Conservation (phyloP, 2,888 invertebrate genomes). For the Ornithoptera alexandrae region DNA sequence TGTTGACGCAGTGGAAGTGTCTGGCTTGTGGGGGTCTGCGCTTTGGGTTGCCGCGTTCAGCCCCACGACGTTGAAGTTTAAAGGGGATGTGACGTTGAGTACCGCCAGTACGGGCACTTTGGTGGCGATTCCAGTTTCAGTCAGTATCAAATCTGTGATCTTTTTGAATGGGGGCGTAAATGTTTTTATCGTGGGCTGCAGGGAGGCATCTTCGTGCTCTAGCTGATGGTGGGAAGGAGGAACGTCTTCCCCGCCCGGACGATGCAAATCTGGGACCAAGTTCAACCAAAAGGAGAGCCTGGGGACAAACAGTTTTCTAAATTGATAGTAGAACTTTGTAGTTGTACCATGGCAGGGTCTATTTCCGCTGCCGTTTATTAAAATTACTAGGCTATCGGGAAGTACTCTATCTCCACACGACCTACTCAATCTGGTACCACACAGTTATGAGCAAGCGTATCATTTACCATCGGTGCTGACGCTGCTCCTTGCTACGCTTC, state of each 20-base stretch:
- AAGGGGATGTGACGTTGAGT: slow-evolving; percentile 66
- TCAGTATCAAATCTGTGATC: slow-evolving; percentile 72
- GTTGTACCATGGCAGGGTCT: too few relatives aligned
- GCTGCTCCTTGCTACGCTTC: neutral
- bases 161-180: slow-evolving; percentile 79
- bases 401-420: too few relatives aligned
- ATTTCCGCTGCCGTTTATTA: too few relatives aligned
- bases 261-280: slow-evolving; percentile 94
- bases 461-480: too few relatives aligned
- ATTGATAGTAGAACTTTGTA: too few relatives aligned
- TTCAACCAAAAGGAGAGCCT: slow-evolving; percentile 96
- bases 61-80: slow-evolving; percentile 67
- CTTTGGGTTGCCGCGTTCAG: slow-evolving; percentile 64
- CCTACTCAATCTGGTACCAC: too few relatives aligned
- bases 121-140: slow-evolving; percentile 65
- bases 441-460: too few relatives aligned
- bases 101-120: slow-evolving; percentile 64
- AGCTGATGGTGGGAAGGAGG: slow-evolving; percentile 92
- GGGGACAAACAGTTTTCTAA: slow-evolving; percentile 40
- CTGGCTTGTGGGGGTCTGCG: slow-evolving; percentile 64
- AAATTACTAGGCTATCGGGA: too few relatives aligned
- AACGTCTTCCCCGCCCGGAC: slow-evolving; percentile 92
- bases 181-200: slow-evolving; percentile 78
- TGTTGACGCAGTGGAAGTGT: slow-evolving; percentile 75
- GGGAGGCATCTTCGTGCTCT: slow-evolving; percentile 84